These are phyloP conservation scores for Riparia riparia DNA, from an alignment of 2,113 vertebrate species.

Conservation along the genomic window DNA sequence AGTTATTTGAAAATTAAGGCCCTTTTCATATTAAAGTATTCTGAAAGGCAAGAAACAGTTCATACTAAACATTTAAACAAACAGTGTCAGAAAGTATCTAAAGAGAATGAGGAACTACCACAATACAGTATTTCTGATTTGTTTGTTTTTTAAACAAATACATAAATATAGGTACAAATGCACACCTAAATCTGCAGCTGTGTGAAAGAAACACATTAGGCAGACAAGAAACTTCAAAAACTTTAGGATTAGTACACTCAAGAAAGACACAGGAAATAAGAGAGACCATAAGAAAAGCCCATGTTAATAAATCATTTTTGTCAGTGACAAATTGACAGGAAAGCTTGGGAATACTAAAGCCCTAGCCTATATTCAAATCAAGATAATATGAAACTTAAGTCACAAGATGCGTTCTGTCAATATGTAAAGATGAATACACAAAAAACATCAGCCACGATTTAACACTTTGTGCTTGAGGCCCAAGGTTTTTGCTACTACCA, in stretches of 20 bases:
- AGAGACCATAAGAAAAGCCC: neutral
- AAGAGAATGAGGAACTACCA: neutral
- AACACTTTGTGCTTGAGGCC: neutral
- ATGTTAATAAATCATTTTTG: neutral
- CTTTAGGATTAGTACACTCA: neutral
- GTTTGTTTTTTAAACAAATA: neutral
- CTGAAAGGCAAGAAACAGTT: neutral
- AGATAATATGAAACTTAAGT: neutral
- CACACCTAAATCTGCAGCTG: neutral
- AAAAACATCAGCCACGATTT: neutral
- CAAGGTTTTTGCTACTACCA: neutral
- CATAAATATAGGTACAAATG: neutral
- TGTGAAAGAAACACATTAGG: neutral
- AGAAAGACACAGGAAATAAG: neutral
- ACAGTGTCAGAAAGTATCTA: neutral
- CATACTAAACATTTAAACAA: neutral
- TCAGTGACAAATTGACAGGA: neutral
- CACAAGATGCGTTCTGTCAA: neutral
- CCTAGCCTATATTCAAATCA: neutral
- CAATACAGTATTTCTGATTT: neutral
- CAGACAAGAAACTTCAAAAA: neutral
- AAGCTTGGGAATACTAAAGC: neutral
- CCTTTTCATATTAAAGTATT: neutral
- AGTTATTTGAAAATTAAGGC: neutral
- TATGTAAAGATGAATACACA: neutral